Evolutionary conservation across 30 jellyfish, hydroid and myxozoan species (phyloP).

Genomic region (Aurelia sp.): DNA sequence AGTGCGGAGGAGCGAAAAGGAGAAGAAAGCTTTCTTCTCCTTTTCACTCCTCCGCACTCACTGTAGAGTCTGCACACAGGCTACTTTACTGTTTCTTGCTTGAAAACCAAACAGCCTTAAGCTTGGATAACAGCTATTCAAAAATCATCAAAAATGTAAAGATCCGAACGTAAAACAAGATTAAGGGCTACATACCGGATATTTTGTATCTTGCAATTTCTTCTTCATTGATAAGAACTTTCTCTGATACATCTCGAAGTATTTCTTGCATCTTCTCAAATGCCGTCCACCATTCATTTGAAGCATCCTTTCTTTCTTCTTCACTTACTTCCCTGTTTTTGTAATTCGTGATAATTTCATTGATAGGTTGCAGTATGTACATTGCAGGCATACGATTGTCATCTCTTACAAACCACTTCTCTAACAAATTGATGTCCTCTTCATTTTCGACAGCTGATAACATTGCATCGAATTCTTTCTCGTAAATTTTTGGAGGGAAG

Average conservation of each 20-base stretch:
- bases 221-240: slow-evolving; percentile 30
- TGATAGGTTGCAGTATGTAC: slow-evolving; percentile 76
- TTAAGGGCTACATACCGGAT: slow-evolving; percentile 65
- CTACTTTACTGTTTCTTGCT: too few relatives aligned
- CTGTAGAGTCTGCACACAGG: too few relatives aligned
- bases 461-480: slow-evolving; percentile 79
- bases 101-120: too few relatives aligned
- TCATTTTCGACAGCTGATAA: slow-evolving; percentile 22
- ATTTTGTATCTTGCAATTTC: slow-evolving; percentile 49
- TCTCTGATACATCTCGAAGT: slow-evolving; percentile 74
- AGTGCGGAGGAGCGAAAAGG: too few relatives aligned
- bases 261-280: slow-evolving; percentile 81
- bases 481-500: slow-evolving; percentile 79
- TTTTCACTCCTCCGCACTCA: too few relatives aligned
- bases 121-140: too few relatives aligned
- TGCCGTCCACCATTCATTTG: slow-evolving; percentile 86
- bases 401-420: slow-evolving; percentile 80
- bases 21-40: too few relatives aligned
- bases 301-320: slow-evolving; percentile 76
- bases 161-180: too few relatives aligned
- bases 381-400: slow-evolving; percentile 76
- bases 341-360: slow-evolving; percentile 68
- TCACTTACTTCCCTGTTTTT: slow-evolving; percentile 62
- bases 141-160: too few relatives aligned
- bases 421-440: slow-evolving; percentile 45